These are phyloP conservation scores for Gymnogyps californianus DNA, from an alignment of 2,113 vertebrate species.

Conservation along the genomic window DNA sequence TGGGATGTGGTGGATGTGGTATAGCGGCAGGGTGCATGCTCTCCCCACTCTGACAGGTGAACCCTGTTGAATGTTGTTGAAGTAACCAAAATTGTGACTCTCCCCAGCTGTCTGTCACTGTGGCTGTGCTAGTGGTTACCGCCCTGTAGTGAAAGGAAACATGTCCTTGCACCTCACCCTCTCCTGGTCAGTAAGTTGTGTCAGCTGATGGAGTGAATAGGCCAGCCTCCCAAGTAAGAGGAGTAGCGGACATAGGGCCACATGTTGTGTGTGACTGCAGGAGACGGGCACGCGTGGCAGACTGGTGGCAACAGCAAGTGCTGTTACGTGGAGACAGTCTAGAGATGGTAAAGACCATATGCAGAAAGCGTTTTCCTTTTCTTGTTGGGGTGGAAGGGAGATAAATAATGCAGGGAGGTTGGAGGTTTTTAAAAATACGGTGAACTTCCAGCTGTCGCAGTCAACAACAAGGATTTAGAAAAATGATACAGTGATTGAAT, in stretches of 20 bases:
- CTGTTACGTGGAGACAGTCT: background rate
- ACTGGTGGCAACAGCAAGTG: background rate
- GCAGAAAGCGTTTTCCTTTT: background rate
- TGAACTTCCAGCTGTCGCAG: background rate
- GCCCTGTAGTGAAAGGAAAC: background rate
- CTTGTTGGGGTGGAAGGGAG: background rate
- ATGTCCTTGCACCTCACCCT: background rate
- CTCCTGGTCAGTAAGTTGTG: background rate
- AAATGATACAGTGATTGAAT: background rate
- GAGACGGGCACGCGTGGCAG: fast-evolving
- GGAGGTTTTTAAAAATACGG: background rate
- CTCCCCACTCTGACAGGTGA: background rate
- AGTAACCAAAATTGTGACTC: background rate
- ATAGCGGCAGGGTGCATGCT: fast-evolving
- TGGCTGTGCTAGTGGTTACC: background rate
- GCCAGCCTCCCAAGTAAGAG: background rate
- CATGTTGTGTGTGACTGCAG: too few species aligned
- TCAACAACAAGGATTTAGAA: background rate
- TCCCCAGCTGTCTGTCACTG: background rate
- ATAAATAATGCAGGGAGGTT: background rate
- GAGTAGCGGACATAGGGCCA: background rate
- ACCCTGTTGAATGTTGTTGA: background rate
- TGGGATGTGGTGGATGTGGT: background rate
- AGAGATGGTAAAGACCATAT: background rate
- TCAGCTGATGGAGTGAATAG: background rate